Conservation (phyloP, 2,113 vertebrate species). For the Aythya baeri region DNA sequence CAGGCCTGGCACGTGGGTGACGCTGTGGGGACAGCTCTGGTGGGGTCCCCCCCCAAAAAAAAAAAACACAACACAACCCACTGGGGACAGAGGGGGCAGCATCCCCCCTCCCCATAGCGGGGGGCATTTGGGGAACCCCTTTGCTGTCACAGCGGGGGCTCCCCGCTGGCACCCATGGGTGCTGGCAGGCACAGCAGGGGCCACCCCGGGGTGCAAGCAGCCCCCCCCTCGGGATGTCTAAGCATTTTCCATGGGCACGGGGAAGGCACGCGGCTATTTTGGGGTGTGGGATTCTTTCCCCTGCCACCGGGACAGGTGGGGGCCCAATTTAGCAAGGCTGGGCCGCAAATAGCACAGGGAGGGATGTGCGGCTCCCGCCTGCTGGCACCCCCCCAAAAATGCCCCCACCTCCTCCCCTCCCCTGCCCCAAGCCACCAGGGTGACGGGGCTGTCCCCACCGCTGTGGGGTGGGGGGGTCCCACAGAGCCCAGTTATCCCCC, state of each 20-base stretch:
- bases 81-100: background rate
- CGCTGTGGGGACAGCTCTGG: background rate
- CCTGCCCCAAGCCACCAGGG: background rate
- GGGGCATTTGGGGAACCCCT: background rate
- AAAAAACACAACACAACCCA: no score
- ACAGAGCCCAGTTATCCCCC: background rate
- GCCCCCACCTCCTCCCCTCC: background rate
- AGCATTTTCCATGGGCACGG: slow-evolving; percentile 77
- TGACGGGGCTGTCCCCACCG: background rate
- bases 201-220: background rate
- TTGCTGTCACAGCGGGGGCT: no score
- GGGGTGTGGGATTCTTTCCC: slow-evolving; percentile 69
- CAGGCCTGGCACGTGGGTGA: background rate
- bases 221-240: slow-evolving; percentile 35
- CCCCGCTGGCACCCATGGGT: background rate
- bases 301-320: slow-evolving; percentile 52
- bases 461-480: background rate
- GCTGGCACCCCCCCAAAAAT: background rate
- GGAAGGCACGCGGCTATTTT: slow-evolving; percentile 75
- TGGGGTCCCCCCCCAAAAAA: background rate
- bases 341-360: slow-evolving; percentile 44
- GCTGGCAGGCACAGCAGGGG: background rate
- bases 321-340: slow-evolving; percentile 64
- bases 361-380: slow-evolving; percentile 22
- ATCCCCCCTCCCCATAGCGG: no score